A percentile compares a stretch with the other conserved stretches of the same genome.
phyloP scores from a whole-genome alignment of 1,140 invertebrate species.

The Platorchestia sp. region DNA sequence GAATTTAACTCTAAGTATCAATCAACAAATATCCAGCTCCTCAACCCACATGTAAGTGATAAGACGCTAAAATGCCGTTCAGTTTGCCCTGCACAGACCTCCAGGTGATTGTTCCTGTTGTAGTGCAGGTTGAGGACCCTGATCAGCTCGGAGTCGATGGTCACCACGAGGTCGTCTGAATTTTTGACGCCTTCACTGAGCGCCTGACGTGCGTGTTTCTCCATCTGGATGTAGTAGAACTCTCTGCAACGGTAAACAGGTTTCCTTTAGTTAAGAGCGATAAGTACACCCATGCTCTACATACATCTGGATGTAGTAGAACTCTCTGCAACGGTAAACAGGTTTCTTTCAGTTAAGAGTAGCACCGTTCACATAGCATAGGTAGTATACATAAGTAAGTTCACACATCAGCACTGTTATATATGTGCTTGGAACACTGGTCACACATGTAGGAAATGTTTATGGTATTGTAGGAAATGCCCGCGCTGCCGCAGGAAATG shows the following conservation, averaged over 20 bases:
- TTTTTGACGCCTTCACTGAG: conserved; percentile 96
- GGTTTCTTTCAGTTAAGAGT: neutral
- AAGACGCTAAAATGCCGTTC: no score
- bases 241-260: conserved; percentile 81
- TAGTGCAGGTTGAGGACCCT: conserved; percentile 98
- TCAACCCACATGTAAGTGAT: no score
- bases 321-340: conserved; percentile 85
- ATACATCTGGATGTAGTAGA: conserved; percentile 99
- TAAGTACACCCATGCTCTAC: neutral
- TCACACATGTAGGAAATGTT: neutral
- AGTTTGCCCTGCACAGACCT: conserved; percentile 80
- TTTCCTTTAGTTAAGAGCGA: neutral
- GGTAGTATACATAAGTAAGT: neutral
- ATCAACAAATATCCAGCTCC: no score
- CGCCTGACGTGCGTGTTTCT: conserved; percentile 98
- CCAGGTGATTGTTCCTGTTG: conserved; percentile 99
- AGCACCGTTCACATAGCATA: neutral
- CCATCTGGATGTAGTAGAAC: conserved; percentile 99
- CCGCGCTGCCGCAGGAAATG: neutral
- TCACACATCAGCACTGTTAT: neutral
- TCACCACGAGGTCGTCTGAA: conserved; percentile 92
- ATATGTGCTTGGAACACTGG: neutral
- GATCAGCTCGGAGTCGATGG: conserved; percentile 96
- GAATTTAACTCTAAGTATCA: no score
- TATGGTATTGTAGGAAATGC: neutral